Conservation (phyloP, 2,888 invertebrate genomes). For the Caradrina kadenii region DNA sequence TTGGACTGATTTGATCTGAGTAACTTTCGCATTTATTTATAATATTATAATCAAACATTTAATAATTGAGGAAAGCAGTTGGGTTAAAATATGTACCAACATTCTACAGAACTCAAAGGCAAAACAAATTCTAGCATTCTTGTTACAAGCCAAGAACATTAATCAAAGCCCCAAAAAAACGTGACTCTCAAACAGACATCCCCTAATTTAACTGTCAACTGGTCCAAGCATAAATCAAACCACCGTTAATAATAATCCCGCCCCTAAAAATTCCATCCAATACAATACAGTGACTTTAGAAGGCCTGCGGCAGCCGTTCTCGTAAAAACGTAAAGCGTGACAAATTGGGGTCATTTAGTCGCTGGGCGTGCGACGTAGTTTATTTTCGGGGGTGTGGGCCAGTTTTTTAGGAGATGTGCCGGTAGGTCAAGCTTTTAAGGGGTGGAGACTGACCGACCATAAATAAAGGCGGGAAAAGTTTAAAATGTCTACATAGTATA, state of each 20-base stretch:
- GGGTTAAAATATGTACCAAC: too few relatives aligned
- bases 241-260: background rate
- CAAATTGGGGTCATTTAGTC: background rate
- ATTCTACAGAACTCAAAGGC: too few relatives aligned
- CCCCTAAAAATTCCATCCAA: constrained; percentile 2
- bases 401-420: background rate
- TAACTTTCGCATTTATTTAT: too few relatives aligned
- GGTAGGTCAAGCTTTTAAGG: background rate
- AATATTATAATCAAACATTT: too few relatives aligned
- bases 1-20: too few relatives aligned
- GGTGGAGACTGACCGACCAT: background rate
- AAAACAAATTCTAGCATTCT: too few relatives aligned
- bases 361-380: constrained; percentile 4
- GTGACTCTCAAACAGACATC: too few relatives aligned
- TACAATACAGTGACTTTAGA: background rate
- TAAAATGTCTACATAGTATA: too few relatives aligned
- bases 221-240: background rate
- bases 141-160: background rate
- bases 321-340: background rate
- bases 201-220: background rate
- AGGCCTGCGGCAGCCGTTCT: background rate
- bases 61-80: too few relatives aligned
- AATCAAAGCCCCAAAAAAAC: background rate
- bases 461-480: background rate
- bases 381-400: constrained; percentile 20